These are phyloP conservation scores for Sebastes nivosus DNA, from an alignment of 2,797 vertebrate genomes.

Conservation along the genomic window DNA sequence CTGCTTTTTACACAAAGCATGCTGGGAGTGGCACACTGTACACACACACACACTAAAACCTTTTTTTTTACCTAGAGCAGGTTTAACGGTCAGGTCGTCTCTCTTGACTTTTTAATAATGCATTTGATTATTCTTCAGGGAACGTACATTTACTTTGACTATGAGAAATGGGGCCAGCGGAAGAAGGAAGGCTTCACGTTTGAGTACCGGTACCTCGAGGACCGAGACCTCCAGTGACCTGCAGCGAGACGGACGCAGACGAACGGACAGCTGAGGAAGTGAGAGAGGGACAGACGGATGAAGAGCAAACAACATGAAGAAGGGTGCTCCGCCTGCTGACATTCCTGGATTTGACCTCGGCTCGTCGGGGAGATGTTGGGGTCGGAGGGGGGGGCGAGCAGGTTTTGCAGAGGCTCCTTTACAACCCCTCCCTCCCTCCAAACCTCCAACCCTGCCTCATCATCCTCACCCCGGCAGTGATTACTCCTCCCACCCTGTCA, in stretches of 20 bases:
- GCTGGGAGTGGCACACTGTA: not conserved
- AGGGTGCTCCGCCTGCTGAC: constrained; percentile 72
- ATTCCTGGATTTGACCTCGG: constrained; percentile 77
- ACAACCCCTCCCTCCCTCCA: constrained; percentile 11
- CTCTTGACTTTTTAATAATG: not conserved
- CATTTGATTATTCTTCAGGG: constrained; percentile 77
- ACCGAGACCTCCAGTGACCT: constrained; percentile 92
- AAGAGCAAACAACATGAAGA: constrained; percentile 13
- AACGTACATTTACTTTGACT: constrained; percentile 96
- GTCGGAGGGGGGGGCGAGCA: not conserved
- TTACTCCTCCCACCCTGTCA: constrained; percentile 27
- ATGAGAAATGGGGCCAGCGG: constrained; percentile 95
- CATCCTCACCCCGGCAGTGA: constrained; percentile 35
- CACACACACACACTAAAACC: not conserved
- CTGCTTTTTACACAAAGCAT: not conserved
- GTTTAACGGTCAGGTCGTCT: not conserved
- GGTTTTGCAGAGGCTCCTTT: not conserved
- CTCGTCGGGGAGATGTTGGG: constrained; percentile 20
- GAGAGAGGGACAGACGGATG: constrained; percentile 1
- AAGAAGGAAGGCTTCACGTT: constrained; percentile 96
- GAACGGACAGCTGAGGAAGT: constrained; percentile 8
- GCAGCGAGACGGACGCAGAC: not conserved
- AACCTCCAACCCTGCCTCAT: constrained; percentile 16
- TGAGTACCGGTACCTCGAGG: constrained; percentile 93
- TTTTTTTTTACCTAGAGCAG: not conserved